Conservation (phyloP, 2,888 invertebrate species). For the Ctena decussata region DNA sequence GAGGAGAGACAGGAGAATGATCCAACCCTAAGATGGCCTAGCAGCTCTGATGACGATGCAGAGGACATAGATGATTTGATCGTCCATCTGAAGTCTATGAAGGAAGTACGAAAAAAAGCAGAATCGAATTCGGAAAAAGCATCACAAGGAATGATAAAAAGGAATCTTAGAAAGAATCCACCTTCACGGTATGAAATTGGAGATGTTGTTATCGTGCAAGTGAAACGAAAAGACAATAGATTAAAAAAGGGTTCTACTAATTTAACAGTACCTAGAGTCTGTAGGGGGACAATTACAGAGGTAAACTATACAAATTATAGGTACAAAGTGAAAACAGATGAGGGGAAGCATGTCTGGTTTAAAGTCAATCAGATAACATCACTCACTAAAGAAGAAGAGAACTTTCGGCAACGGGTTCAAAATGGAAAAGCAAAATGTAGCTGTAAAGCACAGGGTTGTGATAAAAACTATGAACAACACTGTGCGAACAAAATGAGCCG, state of each 20-base stretch:
- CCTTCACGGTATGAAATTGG: no score
- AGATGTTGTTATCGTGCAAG: no score
- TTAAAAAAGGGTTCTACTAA: neutral
- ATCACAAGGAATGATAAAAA: neutral
- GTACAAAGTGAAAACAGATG: neutral
- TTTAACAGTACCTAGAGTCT: neutral
- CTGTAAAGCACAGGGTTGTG: neutral
- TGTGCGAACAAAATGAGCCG: neutral
- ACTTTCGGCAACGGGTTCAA: neutral
- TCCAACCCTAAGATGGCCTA: no score
- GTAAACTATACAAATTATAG: neutral
- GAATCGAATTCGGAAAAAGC: neutral
- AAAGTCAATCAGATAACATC: neutral
- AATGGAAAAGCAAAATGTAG: neutral
- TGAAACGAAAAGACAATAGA: no score
- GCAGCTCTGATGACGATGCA: neutral
- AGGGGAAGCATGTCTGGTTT: neutral
- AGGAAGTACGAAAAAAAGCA: neutral
- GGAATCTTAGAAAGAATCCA: no score
- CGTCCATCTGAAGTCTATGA: neutral
- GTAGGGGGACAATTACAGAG: neutral
- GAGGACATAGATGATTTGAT: neutral
- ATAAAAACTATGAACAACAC: neutral
- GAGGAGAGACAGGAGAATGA: no score
- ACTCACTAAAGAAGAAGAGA: neutral